Conservation (phyloP, 2,797 vertebrate species). For the Myiotriccus ornatus region DNA sequence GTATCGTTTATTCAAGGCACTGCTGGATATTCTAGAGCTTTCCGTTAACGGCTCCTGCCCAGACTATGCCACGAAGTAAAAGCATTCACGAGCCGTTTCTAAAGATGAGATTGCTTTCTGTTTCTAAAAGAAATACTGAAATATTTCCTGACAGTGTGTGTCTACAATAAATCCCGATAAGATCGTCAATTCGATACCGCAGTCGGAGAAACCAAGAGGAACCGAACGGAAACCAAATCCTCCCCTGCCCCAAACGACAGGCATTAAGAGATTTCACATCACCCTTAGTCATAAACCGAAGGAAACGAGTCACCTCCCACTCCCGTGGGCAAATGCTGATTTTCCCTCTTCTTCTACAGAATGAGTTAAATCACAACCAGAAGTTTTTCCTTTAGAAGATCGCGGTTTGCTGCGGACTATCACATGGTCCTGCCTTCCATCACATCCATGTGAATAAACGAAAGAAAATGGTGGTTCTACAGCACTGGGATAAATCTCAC, state of each 20-base stretch:
- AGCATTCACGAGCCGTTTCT: background rate
- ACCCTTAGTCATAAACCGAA: background rate
- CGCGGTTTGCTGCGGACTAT: accelerated
- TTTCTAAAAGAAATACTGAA: background rate
- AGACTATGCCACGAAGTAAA: background rate
- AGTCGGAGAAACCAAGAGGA: background rate
- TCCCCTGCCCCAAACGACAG: background rate
- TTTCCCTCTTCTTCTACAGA: background rate
- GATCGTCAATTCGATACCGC: background rate
- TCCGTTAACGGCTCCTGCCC: background rate
- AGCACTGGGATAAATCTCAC: background rate
- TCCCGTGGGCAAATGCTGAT: accelerated
- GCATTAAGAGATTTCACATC: background rate
- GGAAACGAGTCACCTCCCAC: accelerated
- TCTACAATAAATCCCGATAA: background rate
- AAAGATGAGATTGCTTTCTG: background rate
- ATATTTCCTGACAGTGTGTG: accelerated
- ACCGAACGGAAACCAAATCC: background rate
- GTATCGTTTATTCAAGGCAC: background rate
- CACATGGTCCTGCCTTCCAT: background rate
- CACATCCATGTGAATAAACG: background rate
- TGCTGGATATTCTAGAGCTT: background rate
- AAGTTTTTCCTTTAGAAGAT: background rate
- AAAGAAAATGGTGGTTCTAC: background rate
- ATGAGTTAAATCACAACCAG: background rate